Evolutionary conservation across 2,113 vertebrate genomes (phyloP).

Genomic region (Excalfactoria chinensis): DNA sequence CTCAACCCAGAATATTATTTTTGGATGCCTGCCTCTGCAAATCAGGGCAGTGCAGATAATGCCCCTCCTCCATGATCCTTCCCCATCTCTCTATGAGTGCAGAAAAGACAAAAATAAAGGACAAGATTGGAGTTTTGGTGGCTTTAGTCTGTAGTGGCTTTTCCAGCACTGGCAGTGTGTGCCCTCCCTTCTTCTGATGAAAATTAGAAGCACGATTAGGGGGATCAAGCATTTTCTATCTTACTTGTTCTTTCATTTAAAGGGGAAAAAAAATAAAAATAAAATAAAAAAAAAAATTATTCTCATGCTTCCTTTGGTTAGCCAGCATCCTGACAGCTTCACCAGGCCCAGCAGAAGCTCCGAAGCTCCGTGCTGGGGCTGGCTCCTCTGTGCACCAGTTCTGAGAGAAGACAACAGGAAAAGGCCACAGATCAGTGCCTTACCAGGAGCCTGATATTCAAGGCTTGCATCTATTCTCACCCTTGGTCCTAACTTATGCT

Average conservation of each 20-base stretch:
- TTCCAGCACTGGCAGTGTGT: not conserved
- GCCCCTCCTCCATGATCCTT: not conserved
- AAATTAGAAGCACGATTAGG: not conserved
- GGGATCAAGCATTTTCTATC: not conserved
- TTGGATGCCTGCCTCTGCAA: constrained; percentile 62
- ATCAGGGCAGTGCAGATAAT: constrained; percentile 27
- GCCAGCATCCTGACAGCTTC: not conserved
- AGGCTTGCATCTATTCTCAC: not conserved
- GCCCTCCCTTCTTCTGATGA: not conserved
- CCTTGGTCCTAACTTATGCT: not conserved
- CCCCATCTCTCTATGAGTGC: not conserved
- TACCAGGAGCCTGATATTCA: accelerated
- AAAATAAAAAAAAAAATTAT: not conserved
- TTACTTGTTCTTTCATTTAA: not conserved
- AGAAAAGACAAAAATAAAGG: constrained; percentile 30
- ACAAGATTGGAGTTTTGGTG: not conserved
- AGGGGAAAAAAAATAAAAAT: not conserved
- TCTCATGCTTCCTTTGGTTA: not conserved
- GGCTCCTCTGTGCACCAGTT: not conserved
- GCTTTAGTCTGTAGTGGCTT: not conserved
- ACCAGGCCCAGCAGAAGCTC: not conserved
- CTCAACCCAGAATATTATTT: constrained; percentile 62
- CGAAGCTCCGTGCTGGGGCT: not conserved
- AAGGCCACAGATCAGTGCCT: not conserved
- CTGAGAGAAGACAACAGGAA: accelerated